Evolutionary conservation across 2,888 invertebrate species (phyloP), one percentile per base, ranked within the genome.

Genomic region (Aleiodes alternator): DNA sequence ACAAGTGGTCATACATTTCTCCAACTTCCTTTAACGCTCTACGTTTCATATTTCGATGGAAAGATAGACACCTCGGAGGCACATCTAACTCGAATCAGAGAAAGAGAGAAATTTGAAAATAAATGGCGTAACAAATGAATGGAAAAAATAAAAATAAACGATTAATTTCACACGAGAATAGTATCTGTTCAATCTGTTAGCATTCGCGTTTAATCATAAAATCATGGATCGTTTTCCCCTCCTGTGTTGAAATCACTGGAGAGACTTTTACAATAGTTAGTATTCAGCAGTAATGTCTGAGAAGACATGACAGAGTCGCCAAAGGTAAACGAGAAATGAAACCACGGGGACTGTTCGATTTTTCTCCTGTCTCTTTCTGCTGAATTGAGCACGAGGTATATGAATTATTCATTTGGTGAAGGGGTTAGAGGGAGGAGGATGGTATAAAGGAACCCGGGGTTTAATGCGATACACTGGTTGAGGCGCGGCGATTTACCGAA

Each of bases 401-500:
- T 88, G 88, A 88, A 88, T 88, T 83, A 88, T 88, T 88, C 88
- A 88, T 87, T 34, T 75, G 77, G 76, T 74, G 73, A 76, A 69
- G 71, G 76, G 78, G 80, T 73, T 78, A 69, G 76, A 75, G 77
- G 75, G 73, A 76, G 78, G 76, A 73, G 73, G 81, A 76, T 77
- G 75, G 76, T 76, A 76, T 68, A 43, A 71, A 74, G 75, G 69
- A 72, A 57, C 72, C 64, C 51, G 80, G 78, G 79, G 80, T 87
- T 87, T 87, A 87, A 88, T 86, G 87, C 85, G 86, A 88, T 88
- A 86, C 87, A 85, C 83, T 84, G 84, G 84, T 84, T 84, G 84
- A 86, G 84, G 85, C 84, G 84, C 85, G 86, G 85, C 84, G 82
- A 84, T 86, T 86, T 83, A 85, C 84, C 81, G 85, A 86, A 86